phyloP scores from a whole-genome alignment of 1,140 invertebrate genomes.

The Mactra quadrangularis region DNA sequence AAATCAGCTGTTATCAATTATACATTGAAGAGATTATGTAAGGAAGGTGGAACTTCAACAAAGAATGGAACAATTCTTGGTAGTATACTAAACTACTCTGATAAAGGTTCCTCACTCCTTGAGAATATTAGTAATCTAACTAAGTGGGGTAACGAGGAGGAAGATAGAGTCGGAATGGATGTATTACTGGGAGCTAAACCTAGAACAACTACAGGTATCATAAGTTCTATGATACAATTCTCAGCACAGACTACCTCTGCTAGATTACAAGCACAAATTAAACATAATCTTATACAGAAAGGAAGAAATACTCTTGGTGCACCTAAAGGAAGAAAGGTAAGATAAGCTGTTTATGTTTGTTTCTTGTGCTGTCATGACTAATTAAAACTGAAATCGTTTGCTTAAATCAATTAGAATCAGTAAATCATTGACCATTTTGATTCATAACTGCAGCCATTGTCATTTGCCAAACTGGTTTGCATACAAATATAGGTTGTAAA shows the following conservation, averaged over 20 bases:
- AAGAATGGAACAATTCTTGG: constrained; percentile 80
- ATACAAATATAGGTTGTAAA: too few species aligned
- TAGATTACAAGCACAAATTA: constrained; percentile 79
- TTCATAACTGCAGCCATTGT: too few species aligned
- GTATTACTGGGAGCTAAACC: constrained; percentile 67
- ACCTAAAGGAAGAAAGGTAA: constrained; percentile 81
- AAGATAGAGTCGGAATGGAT: constrained; percentile 55
- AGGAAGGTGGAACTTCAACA: constrained; percentile 78
- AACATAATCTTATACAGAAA: constrained; percentile 83
- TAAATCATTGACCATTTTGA: too few species aligned
- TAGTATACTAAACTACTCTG: constrained; percentile 79
- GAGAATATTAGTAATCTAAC: constrained; percentile 80
- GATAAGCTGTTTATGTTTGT: too few species aligned
- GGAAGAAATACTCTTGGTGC: constrained; percentile 80
- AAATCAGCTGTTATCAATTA: constrained; percentile 82
- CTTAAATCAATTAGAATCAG: too few species aligned
- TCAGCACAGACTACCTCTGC: constrained; percentile 81
- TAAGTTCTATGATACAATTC: constrained; percentile 80
- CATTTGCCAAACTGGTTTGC: too few species aligned
- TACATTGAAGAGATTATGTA: constrained; percentile 78
- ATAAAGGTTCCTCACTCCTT: constrained; percentile 78
- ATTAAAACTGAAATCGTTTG: too few species aligned
- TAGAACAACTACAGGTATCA: constrained; percentile 71
- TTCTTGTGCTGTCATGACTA: too few species aligned
- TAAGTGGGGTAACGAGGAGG: constrained; percentile 69